Percentiles rank a stretch among this genome's conserved stretches.
phyloP scores from a whole-genome alignment of 2,888 invertebrate genomes.

The Drosophila yooni region DNA sequence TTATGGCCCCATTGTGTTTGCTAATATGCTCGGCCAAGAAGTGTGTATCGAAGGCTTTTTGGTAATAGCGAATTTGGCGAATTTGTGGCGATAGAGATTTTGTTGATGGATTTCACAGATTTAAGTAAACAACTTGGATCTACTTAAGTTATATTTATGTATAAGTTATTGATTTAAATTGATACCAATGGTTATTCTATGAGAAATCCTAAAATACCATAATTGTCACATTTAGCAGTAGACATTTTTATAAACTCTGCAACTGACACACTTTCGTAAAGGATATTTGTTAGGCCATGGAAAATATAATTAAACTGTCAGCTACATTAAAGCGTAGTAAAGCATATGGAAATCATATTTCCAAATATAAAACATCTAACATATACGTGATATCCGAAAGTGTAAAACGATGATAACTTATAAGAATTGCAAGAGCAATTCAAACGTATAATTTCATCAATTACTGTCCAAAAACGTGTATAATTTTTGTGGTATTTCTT shows the following conservation, averaged over 20 bases:
- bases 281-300: neutral
- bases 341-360: neutral
- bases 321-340: neutral
- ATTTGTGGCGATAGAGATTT: slow-evolving; percentile 14
- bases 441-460: slow-evolving; percentile 49
- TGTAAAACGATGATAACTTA: neutral
- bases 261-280: neutral
- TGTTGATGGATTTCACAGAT: neutral
- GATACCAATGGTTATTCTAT: neutral
- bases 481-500: slow-evolving; percentile 22
- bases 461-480: slow-evolving; percentile 34
- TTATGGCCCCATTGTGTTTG: slow-evolving; percentile 24
- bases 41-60: neutral
- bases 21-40: slow-evolving; percentile 9
- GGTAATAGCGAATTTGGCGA: neutral
- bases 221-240: neutral
- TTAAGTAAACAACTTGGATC: neutral
- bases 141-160: neutral
- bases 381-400: neutral
- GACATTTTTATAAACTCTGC: neutral
- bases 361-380: neutral
- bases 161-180: neutral
- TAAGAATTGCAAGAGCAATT: slow-evolving; percentile 3
- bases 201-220: neutral
- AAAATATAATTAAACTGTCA: neutral